Evolutionary conservation across 2,888 invertebrate species (phyloP), one percentile per base, ranked within the genome.

Genomic region (Lasioglossum oenotherae): DNA sequence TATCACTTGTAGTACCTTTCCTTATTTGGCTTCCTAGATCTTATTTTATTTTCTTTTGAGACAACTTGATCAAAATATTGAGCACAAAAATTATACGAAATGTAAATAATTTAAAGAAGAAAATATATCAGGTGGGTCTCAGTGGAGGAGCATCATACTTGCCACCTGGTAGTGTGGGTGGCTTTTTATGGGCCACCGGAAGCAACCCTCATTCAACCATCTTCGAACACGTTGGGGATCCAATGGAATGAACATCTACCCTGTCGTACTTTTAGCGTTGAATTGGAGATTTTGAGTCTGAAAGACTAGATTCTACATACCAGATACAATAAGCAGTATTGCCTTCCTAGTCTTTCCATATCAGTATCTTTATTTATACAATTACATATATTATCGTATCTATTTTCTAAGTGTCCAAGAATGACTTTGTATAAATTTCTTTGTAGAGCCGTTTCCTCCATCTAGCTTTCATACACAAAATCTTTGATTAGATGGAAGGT

Each of bases 121-220:
- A 83, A 89, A 90, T 88, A 88, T 89, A 90, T 90, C 91, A 94
- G 93, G 92, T 94, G 84, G 94, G 94, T 87, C 92, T 94, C 81
- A 93, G 93, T 90, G 94, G 94, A 87, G 94, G 94, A 82, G 94
- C 94, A 79, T 94, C 94, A 44, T 94, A 94, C 87, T 92, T 94
- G 88, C 94, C 94, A 82, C 94, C 94, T 74, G 94, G 94, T 84
- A 94, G 94, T 82, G 93, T 94, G 86, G 94, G 94, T 86, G 94
- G 94, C 76, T 94, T 94, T 85, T 92, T 94, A 53, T 94, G 94
- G 94, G 94, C 94, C 86, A 91, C 92, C 64, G 92, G 93, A 86
- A 94, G 91, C 92, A 94, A 93, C 89, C 94, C 94, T 74, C 94
- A 94, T 88, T 94, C 94, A 81, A 94, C 94, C 74, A 94, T 94